These are phyloP conservation scores for Sarcophilus harrisii DNA, from an alignment of 2,797 vertebrate species.

Conservation along the genomic window DNA sequence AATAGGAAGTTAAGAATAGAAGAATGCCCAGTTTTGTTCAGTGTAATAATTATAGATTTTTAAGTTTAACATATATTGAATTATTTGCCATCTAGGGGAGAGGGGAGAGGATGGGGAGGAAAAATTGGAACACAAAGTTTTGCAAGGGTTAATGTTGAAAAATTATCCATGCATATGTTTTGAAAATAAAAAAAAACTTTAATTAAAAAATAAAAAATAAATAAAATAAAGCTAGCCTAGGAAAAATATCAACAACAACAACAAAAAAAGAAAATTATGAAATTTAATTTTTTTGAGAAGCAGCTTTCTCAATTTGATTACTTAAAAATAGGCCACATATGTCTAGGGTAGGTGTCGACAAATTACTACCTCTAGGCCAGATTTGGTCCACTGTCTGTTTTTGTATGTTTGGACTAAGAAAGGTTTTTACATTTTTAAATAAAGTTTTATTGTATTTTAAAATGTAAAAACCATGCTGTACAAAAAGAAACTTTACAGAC, in stretches of 20 bases:
- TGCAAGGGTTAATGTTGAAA: too few species aligned
- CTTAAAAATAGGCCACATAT: neutral
- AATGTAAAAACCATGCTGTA: neutral
- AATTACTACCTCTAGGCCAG: neutral
- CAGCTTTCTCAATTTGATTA: slow-evolving; percentile 17
- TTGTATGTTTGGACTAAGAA: neutral
- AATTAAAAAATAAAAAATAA: too few species aligned
- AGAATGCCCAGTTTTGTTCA: slow-evolving; percentile 11
- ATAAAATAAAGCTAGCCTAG: too few species aligned
- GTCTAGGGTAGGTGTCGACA: neutral
- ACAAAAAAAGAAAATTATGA: too few species aligned
- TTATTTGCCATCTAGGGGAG: too few species aligned
- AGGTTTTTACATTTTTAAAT: neutral
- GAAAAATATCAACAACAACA: too few species aligned
- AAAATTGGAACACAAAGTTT: too few species aligned
- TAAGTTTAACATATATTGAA: too few species aligned
- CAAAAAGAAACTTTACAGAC: neutral
- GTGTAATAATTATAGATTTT: neutral
- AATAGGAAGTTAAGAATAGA: slow-evolving; percentile 52
- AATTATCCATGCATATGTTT: too few species aligned
- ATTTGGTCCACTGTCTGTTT: neutral
- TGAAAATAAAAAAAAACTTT: too few species aligned
- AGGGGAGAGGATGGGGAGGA: too few species aligned
- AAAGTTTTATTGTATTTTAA: neutral
- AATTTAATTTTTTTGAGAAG: neutral